Percentiles rank a stretch among this genome's conserved stretches.
phyloP scores from a whole-genome alignment of 2,888 invertebrate species.

The Macrophya annulata region DNA sequence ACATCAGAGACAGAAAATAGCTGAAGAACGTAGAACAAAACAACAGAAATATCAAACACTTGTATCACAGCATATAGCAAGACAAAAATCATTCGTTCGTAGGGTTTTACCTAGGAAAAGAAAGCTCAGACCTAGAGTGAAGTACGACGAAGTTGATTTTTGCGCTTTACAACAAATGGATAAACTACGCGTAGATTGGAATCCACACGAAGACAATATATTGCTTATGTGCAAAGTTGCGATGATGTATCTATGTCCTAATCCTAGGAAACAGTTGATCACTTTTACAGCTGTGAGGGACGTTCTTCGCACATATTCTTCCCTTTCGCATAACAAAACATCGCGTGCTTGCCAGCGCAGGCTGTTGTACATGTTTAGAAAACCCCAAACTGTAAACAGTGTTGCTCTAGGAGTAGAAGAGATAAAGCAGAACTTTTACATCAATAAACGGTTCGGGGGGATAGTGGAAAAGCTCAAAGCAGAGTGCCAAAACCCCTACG shows the following conservation, averaged over 20 bases:
- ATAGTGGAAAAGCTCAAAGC: conserved; percentile 76
- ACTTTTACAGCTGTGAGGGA: conserved; percentile 82
- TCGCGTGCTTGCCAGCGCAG: conserved; percentile 86
- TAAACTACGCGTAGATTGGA: conserved; percentile 84
- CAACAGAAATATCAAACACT: conserved; percentile 50
- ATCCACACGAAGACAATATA: conserved; percentile 85
- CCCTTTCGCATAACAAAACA: conserved; percentile 85
- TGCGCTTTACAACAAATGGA: conserved; percentile 84
- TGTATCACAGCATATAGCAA: conserved; percentile 54
- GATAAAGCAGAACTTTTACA: conserved; percentile 82
- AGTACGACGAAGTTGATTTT: conserved; percentile 85
- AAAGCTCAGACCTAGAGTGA: conserved; percentile 65
- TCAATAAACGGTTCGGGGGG: conserved; percentile 79
- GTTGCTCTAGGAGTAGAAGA: conserved; percentile 84
- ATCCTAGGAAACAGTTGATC: conserved; percentile 77
- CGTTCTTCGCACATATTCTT: conserved; percentile 80
- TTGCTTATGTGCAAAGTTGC: conserved; percentile 86
- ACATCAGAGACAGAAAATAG: conserved; percentile 39
- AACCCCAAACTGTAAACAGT: conserved; percentile 82
- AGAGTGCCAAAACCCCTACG: conserved; percentile 65
- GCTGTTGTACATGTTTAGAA: conserved; percentile 83
- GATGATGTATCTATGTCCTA: conserved; percentile 81
- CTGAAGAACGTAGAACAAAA: conserved; percentile 31
- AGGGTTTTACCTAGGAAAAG: conserved; percentile 72
- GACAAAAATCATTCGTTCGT: conserved; percentile 71